A percentile compares a stretch with the other conserved stretches of the same genome.
phyloP scores from a whole-genome alignment of 2,888 invertebrate species.

The Orchesellides sinensis region DNA sequence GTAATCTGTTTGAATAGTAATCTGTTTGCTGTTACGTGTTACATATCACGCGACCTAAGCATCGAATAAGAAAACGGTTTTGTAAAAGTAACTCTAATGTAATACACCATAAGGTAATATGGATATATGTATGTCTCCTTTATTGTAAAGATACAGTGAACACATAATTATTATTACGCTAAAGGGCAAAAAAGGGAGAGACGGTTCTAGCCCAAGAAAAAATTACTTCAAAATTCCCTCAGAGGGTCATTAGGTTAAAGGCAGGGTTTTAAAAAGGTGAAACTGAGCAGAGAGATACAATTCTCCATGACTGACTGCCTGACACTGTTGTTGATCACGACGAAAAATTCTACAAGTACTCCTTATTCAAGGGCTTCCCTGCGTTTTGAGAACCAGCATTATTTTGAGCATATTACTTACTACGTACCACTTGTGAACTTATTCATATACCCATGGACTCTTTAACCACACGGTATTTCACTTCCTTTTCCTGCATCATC shows the following conservation, averaged over 20 bases:
- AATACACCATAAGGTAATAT: not conserved
- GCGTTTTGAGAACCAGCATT: slow-evolving; percentile 26
- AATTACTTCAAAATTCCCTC: not conserved
- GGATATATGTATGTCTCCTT: not conserved
- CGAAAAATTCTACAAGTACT: slow-evolving; percentile 2
- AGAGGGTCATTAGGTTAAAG: not conserved
- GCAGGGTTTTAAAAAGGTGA: slow-evolving; percentile 44
- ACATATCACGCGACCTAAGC: too few species aligned
- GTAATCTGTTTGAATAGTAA: not conserved
- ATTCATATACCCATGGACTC: not conserved
- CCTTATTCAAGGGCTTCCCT: slow-evolving; percentile 56
- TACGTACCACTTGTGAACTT: too few species aligned
- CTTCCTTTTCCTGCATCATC: not conserved
- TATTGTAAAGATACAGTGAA: not conserved
- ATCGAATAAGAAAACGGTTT: not conserved
- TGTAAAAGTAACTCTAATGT: not conserved
- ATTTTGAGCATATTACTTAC: not conserved
- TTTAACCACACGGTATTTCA: slow-evolving; percentile 15
- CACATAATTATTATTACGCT: too few species aligned
- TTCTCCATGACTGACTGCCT: slow-evolving; percentile 29
- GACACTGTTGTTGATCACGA: slow-evolving; percentile 27
- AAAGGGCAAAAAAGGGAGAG: too few species aligned
- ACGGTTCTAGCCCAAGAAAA: not conserved
- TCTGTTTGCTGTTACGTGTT: too few species aligned
- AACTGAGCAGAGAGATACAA: slow-evolving; percentile 11